Evolutionary conservation across 2,113 vertebrate genomes (phyloP).

Genomic region (Corvus hawaiiensis): DNA sequence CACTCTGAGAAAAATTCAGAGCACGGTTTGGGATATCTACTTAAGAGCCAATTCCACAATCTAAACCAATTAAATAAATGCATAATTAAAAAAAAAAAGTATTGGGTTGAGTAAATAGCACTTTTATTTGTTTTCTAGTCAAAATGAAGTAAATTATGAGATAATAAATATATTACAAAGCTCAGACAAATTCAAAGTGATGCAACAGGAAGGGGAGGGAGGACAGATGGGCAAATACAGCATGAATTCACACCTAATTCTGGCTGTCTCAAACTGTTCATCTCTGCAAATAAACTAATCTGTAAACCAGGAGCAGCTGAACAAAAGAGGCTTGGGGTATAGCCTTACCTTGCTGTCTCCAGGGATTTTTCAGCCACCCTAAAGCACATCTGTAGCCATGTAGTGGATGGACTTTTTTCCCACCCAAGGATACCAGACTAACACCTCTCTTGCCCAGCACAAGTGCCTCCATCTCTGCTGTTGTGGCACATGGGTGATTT

Average conservation of each 20-base stretch:
- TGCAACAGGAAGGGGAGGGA: not conserved
- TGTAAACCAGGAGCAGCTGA: not conserved
- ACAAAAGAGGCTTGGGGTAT: not conserved
- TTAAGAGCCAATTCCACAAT: not conserved
- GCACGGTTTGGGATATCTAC: not conserved
- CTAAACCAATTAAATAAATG: not conserved
- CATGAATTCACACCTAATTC: not conserved
- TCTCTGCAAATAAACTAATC: conserved; percentile 7
- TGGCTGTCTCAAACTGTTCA: not conserved
- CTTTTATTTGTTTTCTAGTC: not conserved
- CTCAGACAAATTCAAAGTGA: not conserved
- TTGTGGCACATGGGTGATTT: not conserved
- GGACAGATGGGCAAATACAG: conserved; percentile 12
- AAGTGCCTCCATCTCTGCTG: not conserved
- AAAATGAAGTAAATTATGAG: not conserved
- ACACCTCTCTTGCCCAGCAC: not conserved
- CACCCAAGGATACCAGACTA: not conserved
- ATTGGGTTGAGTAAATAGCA: not conserved
- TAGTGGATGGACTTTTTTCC: not conserved
- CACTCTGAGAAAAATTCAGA: not conserved
- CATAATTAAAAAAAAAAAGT: not conserved
- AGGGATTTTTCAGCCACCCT: not conserved
- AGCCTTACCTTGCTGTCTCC: not conserved
- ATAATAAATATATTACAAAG: not conserved
- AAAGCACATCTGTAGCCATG: not conserved